Evolutionary conservation across 2,888 invertebrate species (phyloP).

Genomic region (Balanococcus diminutus): DNA sequence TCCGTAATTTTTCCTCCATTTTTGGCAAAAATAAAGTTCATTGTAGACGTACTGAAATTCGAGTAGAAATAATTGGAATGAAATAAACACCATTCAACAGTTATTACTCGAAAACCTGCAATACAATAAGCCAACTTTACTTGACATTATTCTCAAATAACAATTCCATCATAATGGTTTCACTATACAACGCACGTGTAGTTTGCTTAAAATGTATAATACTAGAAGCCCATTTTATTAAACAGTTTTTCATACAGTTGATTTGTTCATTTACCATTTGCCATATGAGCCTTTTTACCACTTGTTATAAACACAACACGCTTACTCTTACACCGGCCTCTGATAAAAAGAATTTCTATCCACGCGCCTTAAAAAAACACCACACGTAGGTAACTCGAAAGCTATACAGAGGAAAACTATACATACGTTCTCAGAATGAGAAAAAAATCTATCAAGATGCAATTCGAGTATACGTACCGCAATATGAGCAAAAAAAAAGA

Average conservation of each 20-base stretch:
- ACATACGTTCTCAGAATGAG: background rate
- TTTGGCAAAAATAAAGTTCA: too few species aligned
- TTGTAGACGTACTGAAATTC: too few species aligned
- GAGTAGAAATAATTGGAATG: background rate
- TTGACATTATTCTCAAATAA: background rate
- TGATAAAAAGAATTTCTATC: background rate
- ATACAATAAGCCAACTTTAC: background rate
- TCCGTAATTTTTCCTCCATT: too few species aligned
- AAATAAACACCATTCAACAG: background rate
- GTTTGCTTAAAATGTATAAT: background rate
- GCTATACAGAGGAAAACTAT: too few species aligned
- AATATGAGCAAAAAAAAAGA: background rate
- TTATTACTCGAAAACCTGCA: background rate
- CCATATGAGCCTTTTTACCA: too few species aligned
- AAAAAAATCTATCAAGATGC: background rate
- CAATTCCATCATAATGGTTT: background rate
- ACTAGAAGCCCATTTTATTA: background rate
- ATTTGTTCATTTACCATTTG: background rate
- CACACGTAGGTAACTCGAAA: too few species aligned
- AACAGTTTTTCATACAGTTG: background rate
- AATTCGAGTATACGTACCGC: background rate
- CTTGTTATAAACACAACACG: too few species aligned
- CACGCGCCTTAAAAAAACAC: background rate
- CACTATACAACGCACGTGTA: background rate
- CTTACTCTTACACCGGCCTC: too few species aligned